Base-by-base conservation (phyloP, 2,888 invertebrate genomes). In the Chrysotoxum bicinctum region DNA sequence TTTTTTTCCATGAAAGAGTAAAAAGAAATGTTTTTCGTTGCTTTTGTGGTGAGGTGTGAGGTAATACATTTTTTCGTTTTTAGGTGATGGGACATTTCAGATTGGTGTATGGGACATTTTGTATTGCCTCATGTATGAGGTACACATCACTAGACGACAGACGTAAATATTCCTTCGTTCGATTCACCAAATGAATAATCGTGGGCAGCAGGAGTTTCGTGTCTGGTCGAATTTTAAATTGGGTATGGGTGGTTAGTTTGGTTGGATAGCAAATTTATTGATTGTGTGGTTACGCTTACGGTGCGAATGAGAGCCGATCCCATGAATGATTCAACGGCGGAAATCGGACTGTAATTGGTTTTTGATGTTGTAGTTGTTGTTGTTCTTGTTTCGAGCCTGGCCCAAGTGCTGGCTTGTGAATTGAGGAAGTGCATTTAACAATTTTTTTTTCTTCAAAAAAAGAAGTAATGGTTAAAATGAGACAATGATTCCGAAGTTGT, bases 141-240 rank as follows among this genome's bases (percentile, higher is more conserved):
- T n/a, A n/a, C n/a, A n/a, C 21, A n/a, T 30, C 8, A n/a, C 10
- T n/a, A n/a, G 14, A 3, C 52, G 23, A 52, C 12, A 35, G 21
- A 58, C 37, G 35, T 14, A 37, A 58, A 30, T 45, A 12, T 45
- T 19, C 30, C 14, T 45, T 30, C 21, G 14, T 26, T 66, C 26
- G 74, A 78, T 77, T 50, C 69, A 69, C 32, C 56, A 37, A 58
- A 58, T 45, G 26, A 62, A 40, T 45, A 60, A 70, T 70, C 52
- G 83, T 83, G 79, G 83, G 79, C 64, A 62, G 26, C 19, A 56
- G 74, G 73, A 26, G 64, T 50, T 79, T 73, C 74, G 73, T 79
- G 83, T 64, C 54, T 58, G 74, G 68, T 74, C 56, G 79, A 73
- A 62, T 83, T 69, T 50, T 69, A 50, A 70, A 74, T 56, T 75